These are phyloP conservation scores for Nibea coibor DNA, from an alignment of 2,113 vertebrate species.

Conservation along the genomic window DNA sequence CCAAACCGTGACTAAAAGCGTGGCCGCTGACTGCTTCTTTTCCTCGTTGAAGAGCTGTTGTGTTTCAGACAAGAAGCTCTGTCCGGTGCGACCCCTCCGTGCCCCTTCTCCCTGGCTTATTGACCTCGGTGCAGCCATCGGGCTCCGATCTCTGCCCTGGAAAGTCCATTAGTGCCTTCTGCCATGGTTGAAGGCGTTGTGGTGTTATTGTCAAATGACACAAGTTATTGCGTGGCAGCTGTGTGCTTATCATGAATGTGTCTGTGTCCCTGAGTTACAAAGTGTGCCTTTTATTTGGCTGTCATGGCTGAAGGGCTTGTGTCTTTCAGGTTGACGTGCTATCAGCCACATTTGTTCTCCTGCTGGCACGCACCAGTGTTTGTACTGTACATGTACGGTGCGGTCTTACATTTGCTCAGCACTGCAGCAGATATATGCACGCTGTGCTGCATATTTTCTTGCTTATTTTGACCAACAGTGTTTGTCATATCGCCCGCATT, in stretches of 20 bases:
- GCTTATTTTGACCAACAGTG: background rate
- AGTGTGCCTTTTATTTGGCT: slow-evolving; percentile 34
- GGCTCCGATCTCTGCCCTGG: slow-evolving; percentile 45
- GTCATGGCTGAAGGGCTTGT: slow-evolving; percentile 32
- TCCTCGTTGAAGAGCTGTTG: slow-evolving; percentile 30
- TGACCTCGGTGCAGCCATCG: slow-evolving; percentile 49
- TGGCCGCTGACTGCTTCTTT: slow-evolving; percentile 29
- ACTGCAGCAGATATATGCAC: too few species aligned
- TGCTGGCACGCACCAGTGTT: background rate
- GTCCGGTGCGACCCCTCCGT: slow-evolving; percentile 51
- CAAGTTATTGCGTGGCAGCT: slow-evolving; percentile 48
- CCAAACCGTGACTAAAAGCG: slow-evolving; percentile 43
- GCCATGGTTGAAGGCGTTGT: slow-evolving; percentile 10
- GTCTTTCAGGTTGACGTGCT: slow-evolving; percentile 35
- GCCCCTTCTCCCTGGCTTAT: slow-evolving; percentile 34
- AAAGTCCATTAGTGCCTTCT: slow-evolving; percentile 40
- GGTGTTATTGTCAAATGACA: slow-evolving; percentile 36
- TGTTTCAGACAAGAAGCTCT: slow-evolving; percentile 39
- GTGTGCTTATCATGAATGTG: slow-evolving; percentile 37
- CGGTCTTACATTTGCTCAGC: background rate
- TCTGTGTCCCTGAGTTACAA: slow-evolving; percentile 31
- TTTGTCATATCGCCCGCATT: background rate
- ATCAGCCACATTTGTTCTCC: slow-evolving; percentile 22
- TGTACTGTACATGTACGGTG: background rate
- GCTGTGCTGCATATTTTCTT: background rate